Base-by-base conservation (phyloP, 2,888 invertebrate species). In the Dinocampus coccinellae region DNA sequence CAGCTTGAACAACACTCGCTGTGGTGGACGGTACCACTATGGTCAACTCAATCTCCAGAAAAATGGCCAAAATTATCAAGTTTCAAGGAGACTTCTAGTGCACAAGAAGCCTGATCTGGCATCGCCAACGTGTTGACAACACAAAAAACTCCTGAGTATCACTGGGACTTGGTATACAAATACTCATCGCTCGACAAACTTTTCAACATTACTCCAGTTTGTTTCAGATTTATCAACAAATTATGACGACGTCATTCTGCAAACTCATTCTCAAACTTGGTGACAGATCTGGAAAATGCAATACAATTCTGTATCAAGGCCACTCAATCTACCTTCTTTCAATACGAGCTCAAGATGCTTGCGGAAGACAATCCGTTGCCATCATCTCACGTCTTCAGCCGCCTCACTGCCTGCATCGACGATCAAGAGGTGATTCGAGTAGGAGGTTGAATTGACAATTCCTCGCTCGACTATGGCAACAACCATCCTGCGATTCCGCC, bases 391-490 rank as follows among this genome's bases (percentile, higher is more conserved):
- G 42, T 13, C 16, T 42, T 42, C 42, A 42, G 13, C 16, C 16
- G 73, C 3, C 34, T 77, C 10, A 75, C 72, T 0, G 68, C 79
- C 0, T 78, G 71, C 29, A 9, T 78, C 7, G 77, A 80, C 39
- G 9, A 13, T n/a, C 20, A 60, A 6, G 76, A 73, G 9, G 7
- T 75, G 1, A 39, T 78, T 16, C 62, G 73, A 9, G 73, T 79
- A 13, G 75, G 77, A 11, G 75, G 75, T 0, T 60, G 77, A n/a
- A 62, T 80, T 2, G 2, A 57, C 0, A 3, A 70, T 1, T 67
- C 74, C 3, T 1, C 20, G 2, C 60, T 78, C 6, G 11, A 36
- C 0, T 22, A 33, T 0, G 72, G 73, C 3, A n/a, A 7, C 0
- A 75, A 72, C 1, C 74, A 76, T 60, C 77, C 76, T 0, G 62